A percentile compares a stretch with the other conserved stretches of the same genome.
These are phyloP conservation scores for Coelopa pilipes DNA, from an alignment of 2,888 invertebrate species.

Conservation along the genomic window DNA sequence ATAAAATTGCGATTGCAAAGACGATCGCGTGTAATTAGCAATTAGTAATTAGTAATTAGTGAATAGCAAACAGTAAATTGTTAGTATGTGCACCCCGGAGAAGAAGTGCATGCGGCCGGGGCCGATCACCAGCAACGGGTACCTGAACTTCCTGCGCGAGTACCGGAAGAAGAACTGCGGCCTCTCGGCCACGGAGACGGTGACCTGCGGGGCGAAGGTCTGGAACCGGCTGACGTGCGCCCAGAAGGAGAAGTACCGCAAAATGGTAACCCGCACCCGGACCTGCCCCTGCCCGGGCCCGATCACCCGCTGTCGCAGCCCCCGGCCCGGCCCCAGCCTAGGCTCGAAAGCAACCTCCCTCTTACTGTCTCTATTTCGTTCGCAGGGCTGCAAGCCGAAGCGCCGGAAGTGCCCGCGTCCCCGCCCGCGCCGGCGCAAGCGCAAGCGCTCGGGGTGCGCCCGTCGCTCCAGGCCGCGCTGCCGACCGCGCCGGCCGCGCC, in stretches of 20 bases:
- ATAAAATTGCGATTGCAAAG: constrained; percentile 27
- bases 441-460: constrained; percentile 18
- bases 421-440: background rate
- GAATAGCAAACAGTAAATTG: no score
- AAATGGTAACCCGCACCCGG: constrained; percentile 27
- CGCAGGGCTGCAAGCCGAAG: constrained; percentile 28
- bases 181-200: constrained; percentile 39
- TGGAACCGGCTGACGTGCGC: constrained; percentile 38
- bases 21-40: constrained; percentile 27
- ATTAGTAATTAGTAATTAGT: no score
- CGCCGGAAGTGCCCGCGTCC: constrained; percentile 10
- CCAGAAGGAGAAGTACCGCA: constrained; percentile 36
- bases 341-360: no score
- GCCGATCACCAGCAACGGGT: constrained; percentile 43
- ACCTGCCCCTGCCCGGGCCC: background rate
- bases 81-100: constrained; percentile 1
- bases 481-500: background rate
- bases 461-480: background rate
- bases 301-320: background rate
- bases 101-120: constrained; percentile 43
- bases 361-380: background rate
- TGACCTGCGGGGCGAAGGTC: constrained; percentile 40
- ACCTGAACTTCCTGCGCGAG: constrained; percentile 44
- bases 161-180: constrained; percentile 40
- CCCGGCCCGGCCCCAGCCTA: no score